A percentile compares a stretch with the other conserved stretches of the same genome.
phyloP scores from a whole-genome alignment of 53 echinoderm and acorn worm species.

The Henricia sp. region DNA sequence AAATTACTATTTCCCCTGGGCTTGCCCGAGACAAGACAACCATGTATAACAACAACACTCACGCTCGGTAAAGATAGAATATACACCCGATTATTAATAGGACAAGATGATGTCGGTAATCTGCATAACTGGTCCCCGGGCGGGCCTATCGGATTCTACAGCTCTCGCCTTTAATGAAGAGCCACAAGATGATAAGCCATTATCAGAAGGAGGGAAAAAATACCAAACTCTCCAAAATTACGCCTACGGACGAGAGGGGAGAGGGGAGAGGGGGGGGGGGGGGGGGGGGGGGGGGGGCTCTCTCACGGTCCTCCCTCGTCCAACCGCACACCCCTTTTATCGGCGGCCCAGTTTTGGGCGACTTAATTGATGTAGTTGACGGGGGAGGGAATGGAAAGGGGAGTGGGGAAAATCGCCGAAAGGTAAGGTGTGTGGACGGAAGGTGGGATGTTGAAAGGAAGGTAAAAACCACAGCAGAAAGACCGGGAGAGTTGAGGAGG shows the following conservation, averaged over 20 bases:
- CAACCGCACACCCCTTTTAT: constrained; percentile 24
- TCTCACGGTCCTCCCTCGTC: not conserved
- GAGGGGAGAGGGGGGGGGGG: too few relatives aligned
- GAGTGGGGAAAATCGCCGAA: not conserved
- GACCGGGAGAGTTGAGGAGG: not conserved
- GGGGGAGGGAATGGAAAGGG: constrained; percentile 23
- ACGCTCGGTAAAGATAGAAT: constrained; percentile 26
- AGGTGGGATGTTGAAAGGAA: not conserved
- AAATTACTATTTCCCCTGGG: constrained; percentile 37
- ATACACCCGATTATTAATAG: constrained; percentile 31
- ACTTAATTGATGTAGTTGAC: constrained; percentile 49
- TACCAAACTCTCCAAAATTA: not conserved
- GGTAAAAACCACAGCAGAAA: constrained; percentile 1
- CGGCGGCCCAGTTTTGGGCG: constrained; percentile 32
- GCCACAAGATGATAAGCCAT: not conserved
- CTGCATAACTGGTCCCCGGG: constrained; percentile 55
- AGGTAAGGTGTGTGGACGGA: constrained; percentile 13
- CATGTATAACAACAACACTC: constrained; percentile 48
- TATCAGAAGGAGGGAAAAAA: not conserved
- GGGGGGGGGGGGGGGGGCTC: not conserved
- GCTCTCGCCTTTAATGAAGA: constrained; percentile 16
- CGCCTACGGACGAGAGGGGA: not conserved
- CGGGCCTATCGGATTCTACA: constrained; percentile 41
- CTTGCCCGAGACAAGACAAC: constrained; percentile 11
- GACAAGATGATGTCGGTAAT: constrained; percentile 50